Base-by-base conservation (phyloP, 2,888 invertebrate genomes). In the Leptopilina syphax region DNA sequence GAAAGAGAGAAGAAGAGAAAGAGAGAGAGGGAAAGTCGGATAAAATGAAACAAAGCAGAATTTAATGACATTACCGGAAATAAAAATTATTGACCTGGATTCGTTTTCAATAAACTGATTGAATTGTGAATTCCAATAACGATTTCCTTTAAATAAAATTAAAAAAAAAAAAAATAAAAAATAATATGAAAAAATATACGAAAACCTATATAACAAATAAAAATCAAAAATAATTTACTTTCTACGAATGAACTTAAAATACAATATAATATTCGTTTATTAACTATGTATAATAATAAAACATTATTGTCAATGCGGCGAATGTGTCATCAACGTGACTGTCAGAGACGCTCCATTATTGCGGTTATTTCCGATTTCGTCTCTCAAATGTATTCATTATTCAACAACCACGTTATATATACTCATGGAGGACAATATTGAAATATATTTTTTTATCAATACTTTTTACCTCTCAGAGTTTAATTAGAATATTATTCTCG, bases 381-480 rank as follows among this genome's bases (percentile, higher is more conserved):
- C 70, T 70, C 54, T 54, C 70, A 57, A 70, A 70, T 70, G 34
- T 70, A 70, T 70, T 70, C 70, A 70, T 57, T 70, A 57, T 70
- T 70, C 54, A 70, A 12, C 54, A 70, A 54, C 27, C 27, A 57
- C 70, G 70, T 70, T 47, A 50, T 68, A 50, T 24, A 68, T 50
- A 68, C 68, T 57, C n/a, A 34, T 34, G 2, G 1, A 70, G 50
- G 13, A 70, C 50, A 70, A 68, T 50, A 24, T 68, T 50, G 13
- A 50, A 68, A 50, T 50, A 34, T 4, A 44, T 50, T 12, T 68
- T 44, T 47, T 24, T 47, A 68, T 68, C 24, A 50, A 68, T 68
- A 68, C 50, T 50, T 50, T 18, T 24, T 12, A 10, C 68, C 9
- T 34, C 34, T 34, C 18, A 10, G 63, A 63, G 63, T 63, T 63